Evolutionary conservation across 2,888 invertebrate genomes (phyloP), one percentile per base, ranked within the genome.

Genomic region (Agrypnus murinus): DNA sequence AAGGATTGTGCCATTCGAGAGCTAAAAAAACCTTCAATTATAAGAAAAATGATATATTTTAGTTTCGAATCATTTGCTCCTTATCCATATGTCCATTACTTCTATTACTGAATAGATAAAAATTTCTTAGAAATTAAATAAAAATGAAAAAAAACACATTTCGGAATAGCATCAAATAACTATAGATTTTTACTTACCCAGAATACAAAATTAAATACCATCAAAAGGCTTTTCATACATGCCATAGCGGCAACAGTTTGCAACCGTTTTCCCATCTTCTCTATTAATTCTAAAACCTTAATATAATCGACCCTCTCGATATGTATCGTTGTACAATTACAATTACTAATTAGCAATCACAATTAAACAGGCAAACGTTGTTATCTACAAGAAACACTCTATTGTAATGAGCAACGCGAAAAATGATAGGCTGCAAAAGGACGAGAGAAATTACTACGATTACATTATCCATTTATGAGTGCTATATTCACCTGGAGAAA

Each of bases 161-260:
- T n/a, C n/a, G n/a, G n/a, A n/a, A n/a, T n/a, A n/a, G n/a, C n/a
- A n/a, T n/a, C n/a, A n/a, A n/a, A n/a, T n/a, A n/a, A n/a, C n/a
- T n/a, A n/a, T n/a, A n/a, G n/a, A n/a, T n/a, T n/a, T 8, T 32
- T 15, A 87, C 92, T 90, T 86, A 95, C 95, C 93, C 92, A 93
- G 85, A 95, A 94, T 31, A 92, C 86, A 77, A 93, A 88, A 86
- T 95, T 95, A 86, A 94, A 95, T 63, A 92, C 86, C 88, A 94
- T 93, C 72, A 95, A 87, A 43, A 94, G 86, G 0, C 92, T 91
- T 83, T 94, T 95, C 86, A 94, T 90, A 84, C 93, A 93, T 74
- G 92, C 91, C 84, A 93, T 91, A 31, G 92, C 90, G 45, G 93
- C 92, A 74, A 91, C 90, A 75, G 91, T 92, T 84, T 92, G 91